Conservation (phyloP, 2,797 vertebrate genomes). For the Acropternis orthonyx region DNA sequence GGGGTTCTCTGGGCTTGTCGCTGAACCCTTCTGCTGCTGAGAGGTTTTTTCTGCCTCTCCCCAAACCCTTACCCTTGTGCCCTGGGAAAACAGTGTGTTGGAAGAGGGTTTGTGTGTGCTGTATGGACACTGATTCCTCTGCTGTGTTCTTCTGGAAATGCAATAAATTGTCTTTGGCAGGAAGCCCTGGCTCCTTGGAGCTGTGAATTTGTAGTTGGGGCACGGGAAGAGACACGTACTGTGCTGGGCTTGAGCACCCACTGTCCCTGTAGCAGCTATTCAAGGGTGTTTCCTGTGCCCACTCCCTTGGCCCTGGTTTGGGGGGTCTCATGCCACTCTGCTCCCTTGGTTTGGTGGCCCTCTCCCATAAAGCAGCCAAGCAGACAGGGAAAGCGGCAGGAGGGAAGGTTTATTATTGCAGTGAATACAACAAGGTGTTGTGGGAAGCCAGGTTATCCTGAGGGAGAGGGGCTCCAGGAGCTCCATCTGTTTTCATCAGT, state of each 20-base stretch:
- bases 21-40: background rate
- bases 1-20: rapidly evolving
- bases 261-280: background rate
- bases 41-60: background rate
- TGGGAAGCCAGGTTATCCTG: background rate
- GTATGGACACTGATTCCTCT: background rate
- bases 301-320: background rate
- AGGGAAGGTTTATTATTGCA: conserved; percentile 26
- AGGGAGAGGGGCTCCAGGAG: background rate
- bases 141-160: conserved; percentile 22
- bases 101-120: background rate
- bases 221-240: background rate
- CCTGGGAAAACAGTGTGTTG: background rate
- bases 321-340: background rate
- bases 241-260: background rate
- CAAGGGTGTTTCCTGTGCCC: rapidly evolving
- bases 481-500: background rate
- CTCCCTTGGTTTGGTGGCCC: background rate
- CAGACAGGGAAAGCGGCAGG: rapidly evolving
- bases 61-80: background rate
- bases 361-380: rapidly evolving
- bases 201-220: conserved; percentile 17
- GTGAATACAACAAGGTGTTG: background rate
- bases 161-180: conserved; percentile 57
- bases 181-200: background rate